Conservation (phyloP, 2,888 invertebrate species). For the Sepioteuthis lessoniana region DNA sequence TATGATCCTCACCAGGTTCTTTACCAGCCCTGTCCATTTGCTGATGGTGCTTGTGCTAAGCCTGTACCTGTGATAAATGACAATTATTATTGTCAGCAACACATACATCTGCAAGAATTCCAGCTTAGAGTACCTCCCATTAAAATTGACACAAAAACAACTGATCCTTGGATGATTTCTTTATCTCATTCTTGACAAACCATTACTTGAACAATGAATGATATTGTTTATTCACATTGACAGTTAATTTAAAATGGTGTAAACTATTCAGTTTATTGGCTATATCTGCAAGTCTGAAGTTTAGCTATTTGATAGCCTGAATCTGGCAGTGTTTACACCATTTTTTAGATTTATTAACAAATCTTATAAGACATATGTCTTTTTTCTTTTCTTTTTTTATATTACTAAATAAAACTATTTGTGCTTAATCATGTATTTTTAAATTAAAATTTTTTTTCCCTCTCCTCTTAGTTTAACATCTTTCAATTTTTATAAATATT, state of each 20-base stretch:
- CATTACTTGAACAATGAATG: background rate
- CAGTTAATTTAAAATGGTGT: background rate
- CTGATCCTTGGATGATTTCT: background rate
- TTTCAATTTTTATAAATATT: background rate
- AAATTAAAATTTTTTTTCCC: background rate
- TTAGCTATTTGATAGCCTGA: background rate
- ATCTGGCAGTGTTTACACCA: background rate
- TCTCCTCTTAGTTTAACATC: background rate
- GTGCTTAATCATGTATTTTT: background rate
- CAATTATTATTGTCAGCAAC: conserved; percentile 38
- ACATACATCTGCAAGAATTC: conserved; percentile 37
- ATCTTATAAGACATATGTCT: background rate
- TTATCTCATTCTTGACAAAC: conserved; percentile 33
- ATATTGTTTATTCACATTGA: background rate
- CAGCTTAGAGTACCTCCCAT: conserved; percentile 24
- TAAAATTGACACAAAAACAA: conserved; percentile 40
- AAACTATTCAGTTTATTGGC: background rate
- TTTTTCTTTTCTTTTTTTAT: background rate
- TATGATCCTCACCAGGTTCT: conserved; percentile 82
- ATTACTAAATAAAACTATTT: background rate
- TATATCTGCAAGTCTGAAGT: background rate
- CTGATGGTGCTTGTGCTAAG: conserved; percentile 63
- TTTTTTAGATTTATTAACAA: conserved; percentile 13
- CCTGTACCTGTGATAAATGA: conserved; percentile 57
- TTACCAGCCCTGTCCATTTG: conserved; percentile 83